Percentiles rank a stretch among this genome's conserved stretches.
Conservation (phyloP, 2,888 invertebrate species). For the Balanococcus diminutus region DNA sequence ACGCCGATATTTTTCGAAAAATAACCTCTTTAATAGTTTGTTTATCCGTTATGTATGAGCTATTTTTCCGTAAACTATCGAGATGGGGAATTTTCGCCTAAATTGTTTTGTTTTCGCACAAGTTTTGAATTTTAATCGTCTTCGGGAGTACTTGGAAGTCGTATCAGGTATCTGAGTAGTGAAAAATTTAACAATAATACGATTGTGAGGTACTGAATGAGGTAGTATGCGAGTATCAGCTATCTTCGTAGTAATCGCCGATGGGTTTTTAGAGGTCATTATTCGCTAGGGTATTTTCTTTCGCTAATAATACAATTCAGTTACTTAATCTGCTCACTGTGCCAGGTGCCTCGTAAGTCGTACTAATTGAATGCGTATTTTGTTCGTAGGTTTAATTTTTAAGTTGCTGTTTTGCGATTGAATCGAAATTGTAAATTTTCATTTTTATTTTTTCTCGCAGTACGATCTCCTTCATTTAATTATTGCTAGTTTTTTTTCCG, state of each 20-base stretch:
- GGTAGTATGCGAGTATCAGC: background rate
- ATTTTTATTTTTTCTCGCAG: too few relatives aligned
- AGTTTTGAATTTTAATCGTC: background rate
- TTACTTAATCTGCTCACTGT: too few relatives aligned
- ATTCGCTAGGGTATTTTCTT: background rate
- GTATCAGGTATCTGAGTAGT: background rate
- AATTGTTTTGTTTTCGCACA: background rate
- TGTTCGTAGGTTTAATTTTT: too few relatives aligned
- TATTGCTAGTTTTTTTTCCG: too few relatives aligned
- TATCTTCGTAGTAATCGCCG: background rate
- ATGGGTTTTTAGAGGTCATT: background rate
- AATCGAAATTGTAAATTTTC: too few relatives aligned
- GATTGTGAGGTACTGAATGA: background rate
- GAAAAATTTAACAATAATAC: background rate
- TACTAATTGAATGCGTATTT: too few relatives aligned
- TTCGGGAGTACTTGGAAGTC: too few relatives aligned
- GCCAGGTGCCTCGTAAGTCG: too few relatives aligned
- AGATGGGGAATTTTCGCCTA: background rate
- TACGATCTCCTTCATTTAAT: too few relatives aligned
- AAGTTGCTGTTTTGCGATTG: too few relatives aligned
- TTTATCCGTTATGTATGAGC: background rate
- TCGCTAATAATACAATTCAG: too few relatives aligned
- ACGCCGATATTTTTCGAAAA: slow-evolving; percentile 4
- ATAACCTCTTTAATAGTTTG: background rate
- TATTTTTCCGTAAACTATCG: background rate